Percentiles rank a stretch among this genome's conserved stretches.
phyloP scores from a whole-genome alignment of 2,113 vertebrate species.

The Melanostigma gelatinosum region DNA sequence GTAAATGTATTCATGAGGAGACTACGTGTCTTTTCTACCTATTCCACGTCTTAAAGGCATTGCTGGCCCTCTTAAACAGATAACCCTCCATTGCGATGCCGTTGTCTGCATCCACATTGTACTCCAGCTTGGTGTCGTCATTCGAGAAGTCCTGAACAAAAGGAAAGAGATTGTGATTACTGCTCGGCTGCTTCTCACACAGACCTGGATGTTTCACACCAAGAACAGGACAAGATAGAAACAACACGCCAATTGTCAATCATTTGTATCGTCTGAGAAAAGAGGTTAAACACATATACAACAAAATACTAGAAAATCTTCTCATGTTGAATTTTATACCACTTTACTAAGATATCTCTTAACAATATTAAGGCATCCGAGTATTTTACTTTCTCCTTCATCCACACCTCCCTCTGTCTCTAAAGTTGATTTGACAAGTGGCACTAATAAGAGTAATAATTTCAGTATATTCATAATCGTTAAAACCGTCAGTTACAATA shows the following conservation, averaged over 20 bases:
- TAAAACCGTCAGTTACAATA: not conserved
- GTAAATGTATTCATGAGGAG: not conserved
- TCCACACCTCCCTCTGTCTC: not conserved
- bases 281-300: not conserved
- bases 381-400: not conserved
- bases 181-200: not conserved
- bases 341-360: not conserved
- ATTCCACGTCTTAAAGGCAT: slow-evolving; percentile 99
- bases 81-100: slow-evolving; percentile 99
- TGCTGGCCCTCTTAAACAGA: slow-evolving; percentile 98
- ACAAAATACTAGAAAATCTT: not conserved
- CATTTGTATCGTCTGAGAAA: not conserved
- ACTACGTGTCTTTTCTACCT: slow-evolving; percentile 81
- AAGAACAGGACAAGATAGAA: not conserved
- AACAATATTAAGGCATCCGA: not conserved
- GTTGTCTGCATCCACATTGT: slow-evolving; percentile 94
- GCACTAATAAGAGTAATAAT: not conserved
- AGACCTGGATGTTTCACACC: slow-evolving; percentile 4
- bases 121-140: slow-evolving; percentile 96
- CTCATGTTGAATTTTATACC: not conserved
- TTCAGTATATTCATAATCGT: not conserved
- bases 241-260: not conserved
- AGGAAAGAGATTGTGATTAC: not conserved
- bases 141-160: slow-evolving; percentile 91
- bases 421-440: not conserved